These are phyloP conservation scores for Lithophane semibrunnea DNA, from an alignment of 2,888 invertebrate species.

Conservation along the genomic window DNA sequence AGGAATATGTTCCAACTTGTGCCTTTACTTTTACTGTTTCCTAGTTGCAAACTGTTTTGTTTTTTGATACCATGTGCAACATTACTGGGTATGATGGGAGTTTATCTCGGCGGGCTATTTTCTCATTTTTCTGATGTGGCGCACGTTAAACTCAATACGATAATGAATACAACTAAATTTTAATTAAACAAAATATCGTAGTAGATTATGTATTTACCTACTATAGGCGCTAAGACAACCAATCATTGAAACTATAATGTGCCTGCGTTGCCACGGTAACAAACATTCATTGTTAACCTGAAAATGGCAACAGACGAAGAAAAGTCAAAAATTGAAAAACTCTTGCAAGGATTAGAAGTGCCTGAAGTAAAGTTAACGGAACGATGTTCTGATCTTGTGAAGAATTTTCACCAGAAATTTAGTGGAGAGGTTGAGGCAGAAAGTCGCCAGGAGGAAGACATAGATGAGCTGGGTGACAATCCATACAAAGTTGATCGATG, in stretches of 20 bases:
- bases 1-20: constrained; percentile 70
- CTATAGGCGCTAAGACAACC: constrained; percentile 33
- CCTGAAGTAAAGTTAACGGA: constrained; percentile 83
- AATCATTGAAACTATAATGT: background rate
- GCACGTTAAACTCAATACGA: constrained; percentile 68
- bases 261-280: constrained; percentile 52
- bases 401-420: constrained; percentile 79
- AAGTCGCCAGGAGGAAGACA: constrained; percentile 57
- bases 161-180: constrained; percentile 68
- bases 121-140: constrained; percentile 68
- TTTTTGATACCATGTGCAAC: constrained; percentile 75
- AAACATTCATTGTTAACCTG: constrained; percentile 23
- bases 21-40: constrained; percentile 72
- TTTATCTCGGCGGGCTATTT: constrained; percentile 73
- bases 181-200: constrained; percentile 40
- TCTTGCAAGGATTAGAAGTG: constrained; percentile 82
- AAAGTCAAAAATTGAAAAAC: constrained; percentile 81
- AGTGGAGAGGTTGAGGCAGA: constrained; percentile 75
- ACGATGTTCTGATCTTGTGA: constrained; percentile 78
- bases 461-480: constrained; percentile 73
- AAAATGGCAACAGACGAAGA: constrained; percentile 86
- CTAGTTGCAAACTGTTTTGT: constrained; percentile 78
- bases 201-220: background rate
- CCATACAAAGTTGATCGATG: constrained; percentile 80
- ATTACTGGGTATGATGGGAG: constrained; percentile 72